Base-by-base conservation (phyloP, 2,888 invertebrate genomes). In the Pardosa pseudoannulata region DNA sequence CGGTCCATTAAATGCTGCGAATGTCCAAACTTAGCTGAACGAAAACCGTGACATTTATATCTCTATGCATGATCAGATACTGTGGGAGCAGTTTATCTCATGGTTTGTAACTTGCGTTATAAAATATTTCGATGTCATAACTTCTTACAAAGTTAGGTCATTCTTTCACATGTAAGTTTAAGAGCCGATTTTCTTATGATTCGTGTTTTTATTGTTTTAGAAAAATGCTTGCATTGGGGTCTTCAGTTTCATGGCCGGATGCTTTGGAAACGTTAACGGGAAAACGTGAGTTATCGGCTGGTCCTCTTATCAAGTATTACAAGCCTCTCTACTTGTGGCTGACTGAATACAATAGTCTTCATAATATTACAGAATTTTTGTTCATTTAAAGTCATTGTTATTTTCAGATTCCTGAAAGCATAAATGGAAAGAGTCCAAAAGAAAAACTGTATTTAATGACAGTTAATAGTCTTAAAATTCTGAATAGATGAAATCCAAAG, bases 281-380 rank as follows among this genome's bases (percentile, higher is more conserved):
- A 1, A 13, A 82, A 31, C 28, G 62, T 13, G 1, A 68, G 23
- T 28, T 87, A 9, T 72, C 75, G 1, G 27, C 87, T 9, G 31
- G 41, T 27, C 80, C 88, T 19, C 19, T 88, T 11, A 28, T 88
- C 41, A 62, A 79, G 6, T 88, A 88, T 62, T 88, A 87, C 64
- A 36, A 50, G 36, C 87, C 88, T 29, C 46, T 88, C 19, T 67
- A 83, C 23, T 50, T 75, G 0, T 88, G 88, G 88, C 62, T 88
- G 7, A 16, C 39, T 16, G 50, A 78, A 19, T 81, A 80, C 32
- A 88, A 88, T 23, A n/a, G 29, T 3, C 16, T 29, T 16, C 39
- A 83, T 36, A 75, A 75, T 19, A 76, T 79, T 9, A 76, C 36
- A 5, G 39, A 23, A 6, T 7, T 19, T 50, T 78, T 65, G 76